phyloP scores from a whole-genome alignment of 2,797 vertebrate species.

The Borostomias antarcticus region DNA sequence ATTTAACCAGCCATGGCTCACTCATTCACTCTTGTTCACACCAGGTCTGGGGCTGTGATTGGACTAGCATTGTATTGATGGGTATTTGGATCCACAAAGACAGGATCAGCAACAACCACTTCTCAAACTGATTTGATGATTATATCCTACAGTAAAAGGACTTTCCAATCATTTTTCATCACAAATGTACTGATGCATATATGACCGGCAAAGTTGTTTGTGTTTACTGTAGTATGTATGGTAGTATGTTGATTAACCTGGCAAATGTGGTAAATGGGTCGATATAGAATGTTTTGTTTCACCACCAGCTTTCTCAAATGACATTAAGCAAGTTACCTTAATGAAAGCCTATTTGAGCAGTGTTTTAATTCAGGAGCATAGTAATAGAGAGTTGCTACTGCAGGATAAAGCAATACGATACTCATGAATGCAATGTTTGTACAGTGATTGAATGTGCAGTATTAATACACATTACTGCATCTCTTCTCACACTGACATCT shows the following conservation, averaged over 20 bases:
- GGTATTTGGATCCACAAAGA: constrained; percentile 1
- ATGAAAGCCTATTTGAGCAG: no score
- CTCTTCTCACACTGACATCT: no score
- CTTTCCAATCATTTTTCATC: background rate
- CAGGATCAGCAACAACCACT: background rate
- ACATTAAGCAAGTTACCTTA: no score
- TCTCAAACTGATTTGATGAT: background rate
- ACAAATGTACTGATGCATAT: background rate
- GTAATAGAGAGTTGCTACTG: background rate
- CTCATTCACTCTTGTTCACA: background rate
- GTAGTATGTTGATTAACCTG: background rate
- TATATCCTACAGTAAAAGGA: background rate
- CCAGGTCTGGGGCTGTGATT: background rate
- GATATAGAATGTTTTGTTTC: no score
- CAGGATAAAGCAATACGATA: background rate
- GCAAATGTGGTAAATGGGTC: no score
- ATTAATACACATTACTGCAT: background rate
- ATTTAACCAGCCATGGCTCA: background rate
- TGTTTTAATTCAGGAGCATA: background rate
- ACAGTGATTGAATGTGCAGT: background rate
- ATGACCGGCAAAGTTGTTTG: background rate
- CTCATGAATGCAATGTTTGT: background rate
- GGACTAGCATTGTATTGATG: background rate
- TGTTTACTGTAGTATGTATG: background rate
- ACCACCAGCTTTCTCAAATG: no score